These are phyloP conservation scores for Lithophane leautieri DNA, from an alignment of 2,888 invertebrate species.

Conservation along the genomic window DNA sequence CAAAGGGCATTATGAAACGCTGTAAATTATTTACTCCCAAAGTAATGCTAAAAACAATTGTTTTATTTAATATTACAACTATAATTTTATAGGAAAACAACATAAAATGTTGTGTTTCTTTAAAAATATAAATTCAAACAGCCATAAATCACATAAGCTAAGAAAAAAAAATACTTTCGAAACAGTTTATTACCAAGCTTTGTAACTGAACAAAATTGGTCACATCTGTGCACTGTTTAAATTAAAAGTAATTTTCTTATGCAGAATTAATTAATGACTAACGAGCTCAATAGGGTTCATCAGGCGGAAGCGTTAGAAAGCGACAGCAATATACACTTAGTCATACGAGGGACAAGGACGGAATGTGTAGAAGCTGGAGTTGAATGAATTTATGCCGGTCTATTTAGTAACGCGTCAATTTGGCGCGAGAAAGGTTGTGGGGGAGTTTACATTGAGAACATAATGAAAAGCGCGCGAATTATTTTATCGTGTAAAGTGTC, in stretches of 20 bases:
- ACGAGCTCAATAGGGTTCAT: slow-evolving; percentile 90
- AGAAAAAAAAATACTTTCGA: slow-evolving; percentile 35
- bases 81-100: too few relatives aligned
- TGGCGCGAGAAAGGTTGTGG: slow-evolving; percentile 87
- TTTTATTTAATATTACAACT: neutral
- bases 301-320: slow-evolving; percentile 86
- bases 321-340: slow-evolving; percentile 67
- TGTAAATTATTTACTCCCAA: neutral
- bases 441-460: slow-evolving; percentile 65
- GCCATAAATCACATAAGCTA: slow-evolving; percentile 52
- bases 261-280: slow-evolving; percentile 91
- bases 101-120: too few relatives aligned
- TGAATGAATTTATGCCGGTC: slow-evolving; percentile 90
- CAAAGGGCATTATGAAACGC: neutral
- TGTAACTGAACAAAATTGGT: slow-evolving; percentile 71
- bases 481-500: slow-evolving; percentile 64
- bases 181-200: slow-evolving; percentile 58
- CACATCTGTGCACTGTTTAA: slow-evolving; percentile 88
- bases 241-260: slow-evolving; percentile 91
- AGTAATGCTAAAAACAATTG: neutral
- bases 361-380: slow-evolving; percentile 81
- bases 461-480: slow-evolving; percentile 82
- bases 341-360: slow-evolving; percentile 71
- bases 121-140: slow-evolving; percentile 8
- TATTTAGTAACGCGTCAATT: slow-evolving; percentile 90